These are phyloP conservation scores for Hydrochoerus hydrochaeris DNA, from an alignment of 2,113 vertebrate genomes.

Conservation along the genomic window DNA sequence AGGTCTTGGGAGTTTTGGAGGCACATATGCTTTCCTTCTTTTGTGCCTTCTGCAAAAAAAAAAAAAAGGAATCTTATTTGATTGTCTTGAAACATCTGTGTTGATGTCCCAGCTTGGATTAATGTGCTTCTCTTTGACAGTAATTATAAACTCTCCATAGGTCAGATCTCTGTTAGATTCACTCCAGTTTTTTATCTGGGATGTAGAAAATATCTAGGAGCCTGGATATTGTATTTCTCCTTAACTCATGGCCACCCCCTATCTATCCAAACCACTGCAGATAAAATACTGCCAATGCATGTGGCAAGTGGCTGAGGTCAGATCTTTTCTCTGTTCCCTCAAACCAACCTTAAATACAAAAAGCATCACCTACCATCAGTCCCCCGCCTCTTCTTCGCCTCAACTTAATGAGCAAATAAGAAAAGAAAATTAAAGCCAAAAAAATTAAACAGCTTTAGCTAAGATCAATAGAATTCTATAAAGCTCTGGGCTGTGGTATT, in stretches of 20 bases:
- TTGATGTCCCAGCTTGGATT: background rate
- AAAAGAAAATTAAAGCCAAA: slow-evolving; percentile 89
- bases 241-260: background rate
- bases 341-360: slow-evolving; percentile 71
- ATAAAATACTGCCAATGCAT: background rate
- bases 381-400: background rate
- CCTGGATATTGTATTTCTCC: background rate
- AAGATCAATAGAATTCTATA: slow-evolving; percentile 86
- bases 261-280: background rate
- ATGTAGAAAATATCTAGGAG: background rate
- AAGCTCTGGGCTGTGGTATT: slow-evolving; percentile 85
- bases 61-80: background rate
- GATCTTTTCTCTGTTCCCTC: slow-evolving; percentile 49
- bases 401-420: slow-evolving; percentile 86
- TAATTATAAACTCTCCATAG: background rate
- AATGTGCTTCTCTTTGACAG: background rate
- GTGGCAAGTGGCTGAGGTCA: background rate
- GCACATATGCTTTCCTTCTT: slow-evolving; percentile 3
- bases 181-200: background rate
- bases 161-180: background rate
- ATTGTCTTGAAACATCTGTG: background rate
- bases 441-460: slow-evolving; percentile 87
- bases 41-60: background rate
- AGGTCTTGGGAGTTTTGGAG: background rate
- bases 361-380: background rate